Evolutionary conservation across 1,140 invertebrate genomes (phyloP), one percentile per base, ranked within the genome.

Genomic region (Cecropterus lyciades): DNA sequence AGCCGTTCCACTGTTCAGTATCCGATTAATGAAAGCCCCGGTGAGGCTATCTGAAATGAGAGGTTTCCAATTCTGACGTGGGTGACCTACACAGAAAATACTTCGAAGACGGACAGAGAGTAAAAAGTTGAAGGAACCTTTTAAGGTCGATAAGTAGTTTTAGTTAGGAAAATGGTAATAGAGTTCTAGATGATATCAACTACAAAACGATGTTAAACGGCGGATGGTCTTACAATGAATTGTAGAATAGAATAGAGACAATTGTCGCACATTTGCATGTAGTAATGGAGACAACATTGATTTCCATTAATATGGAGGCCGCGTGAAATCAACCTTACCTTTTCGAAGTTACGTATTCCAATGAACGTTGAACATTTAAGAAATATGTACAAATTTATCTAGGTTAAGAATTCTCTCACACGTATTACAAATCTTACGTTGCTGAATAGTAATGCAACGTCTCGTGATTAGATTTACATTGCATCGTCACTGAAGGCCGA

Each of bases 41-140:
- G 65, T 84, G 81, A 85, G 81, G 87, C 83, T 87, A 90, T 92
- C 89, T 92, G 89, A 89, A 92, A 92, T 79, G 76, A 92, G 87
- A 90, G 82, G 81, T 88, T 91, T 89, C 87, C 86, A 88, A 89
- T 89, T 85, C 89, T 89, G 86, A 89, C 87, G 88, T 76, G 59
- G 30, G 76, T 83, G 77, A 77, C 86, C 85, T 89, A 89, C 72
- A 76, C 63, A 73, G 75, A 79, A 40, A 65, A 65, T 62, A 60
- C 45, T 60, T 43, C 17, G 52, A 76, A 74, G 72, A 81, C 75
- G 72, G 66, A 71, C 73, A 73, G 76, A 75, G 68, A 66, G 69
- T 63, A 73, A 42, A 71, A 63, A 51, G 56, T 33, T 62, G 75
- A 78, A 67, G 67, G 45, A 66, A 84, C 82, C 86, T 70, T 77